phyloP scores from a whole-genome alignment of 2,888 invertebrate species.

The Plemyria rubiginata region DNA sequence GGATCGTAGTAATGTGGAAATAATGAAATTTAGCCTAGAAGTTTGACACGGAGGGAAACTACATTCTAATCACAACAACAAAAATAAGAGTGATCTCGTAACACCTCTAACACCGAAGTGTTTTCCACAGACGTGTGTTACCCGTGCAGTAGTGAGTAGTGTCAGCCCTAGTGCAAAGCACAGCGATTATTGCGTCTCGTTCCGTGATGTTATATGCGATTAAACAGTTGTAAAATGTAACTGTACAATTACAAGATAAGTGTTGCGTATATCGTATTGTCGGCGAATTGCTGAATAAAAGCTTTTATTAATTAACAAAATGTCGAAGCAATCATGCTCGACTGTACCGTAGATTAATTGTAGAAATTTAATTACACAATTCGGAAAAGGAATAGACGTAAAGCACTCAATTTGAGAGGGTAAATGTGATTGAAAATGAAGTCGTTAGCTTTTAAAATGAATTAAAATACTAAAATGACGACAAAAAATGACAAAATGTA shows the following conservation, averaged over 20 bases:
- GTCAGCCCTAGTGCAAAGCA: slow-evolving; percentile 36
- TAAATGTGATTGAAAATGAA: neutral
- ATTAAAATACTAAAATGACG: neutral
- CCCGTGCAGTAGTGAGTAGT: neutral
- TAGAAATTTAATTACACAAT: slow-evolving; percentile 13
- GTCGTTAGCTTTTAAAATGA: neutral
- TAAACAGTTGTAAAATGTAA: slow-evolving; percentile 51
- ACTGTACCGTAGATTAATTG: slow-evolving; percentile 6
- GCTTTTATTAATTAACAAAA: slow-evolving; percentile 30
- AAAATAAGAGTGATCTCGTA: too few species aligned
- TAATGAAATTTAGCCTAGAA: neutral
- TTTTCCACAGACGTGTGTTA: neutral
- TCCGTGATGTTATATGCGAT: slow-evolving; percentile 47
- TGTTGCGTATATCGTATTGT: slow-evolving; percentile 50
- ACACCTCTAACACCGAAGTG: neutral
- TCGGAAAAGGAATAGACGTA: neutral
- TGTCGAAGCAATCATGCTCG: slow-evolving; percentile 16
- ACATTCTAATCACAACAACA: too few species aligned
- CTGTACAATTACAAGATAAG: slow-evolving; percentile 64
- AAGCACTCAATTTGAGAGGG: neutral
- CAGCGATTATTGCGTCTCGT: slow-evolving; percentile 42
- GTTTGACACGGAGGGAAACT: too few species aligned
- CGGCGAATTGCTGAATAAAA: slow-evolving; percentile 37
- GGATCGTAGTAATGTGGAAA: neutral
- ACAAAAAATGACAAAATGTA: too few species aligned